phyloP scores from a whole-genome alignment of 1,140 invertebrate genomes.

The Drosophila varians region DNA sequence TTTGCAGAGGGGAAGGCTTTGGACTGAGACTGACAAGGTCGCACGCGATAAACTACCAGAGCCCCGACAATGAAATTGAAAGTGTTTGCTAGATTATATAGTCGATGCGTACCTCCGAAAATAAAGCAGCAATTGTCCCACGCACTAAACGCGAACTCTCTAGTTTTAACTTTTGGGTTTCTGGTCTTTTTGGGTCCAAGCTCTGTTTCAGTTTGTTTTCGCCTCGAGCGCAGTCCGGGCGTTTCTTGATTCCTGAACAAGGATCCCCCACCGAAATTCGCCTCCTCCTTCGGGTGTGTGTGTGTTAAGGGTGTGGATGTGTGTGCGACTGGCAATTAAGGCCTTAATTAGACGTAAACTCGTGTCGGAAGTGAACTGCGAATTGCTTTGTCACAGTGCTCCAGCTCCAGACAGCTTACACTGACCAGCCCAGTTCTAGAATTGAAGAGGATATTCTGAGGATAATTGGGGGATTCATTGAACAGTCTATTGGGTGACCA shows the following conservation, averaged over 20 bases:
- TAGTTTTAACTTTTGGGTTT: constrained; percentile 7
- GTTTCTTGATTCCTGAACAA: background rate
- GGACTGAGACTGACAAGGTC: constrained; percentile 33
- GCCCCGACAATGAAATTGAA: constrained; percentile 43
- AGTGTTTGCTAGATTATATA: constrained; percentile 18
- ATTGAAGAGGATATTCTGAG: background rate
- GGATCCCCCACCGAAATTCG: background rate
- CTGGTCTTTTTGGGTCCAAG: constrained; percentile 5
- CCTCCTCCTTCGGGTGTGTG: background rate
- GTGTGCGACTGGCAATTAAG: constrained; percentile 41
- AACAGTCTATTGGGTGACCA: too few relatives aligned
- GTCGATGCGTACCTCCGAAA: background rate
- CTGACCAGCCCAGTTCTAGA: constrained; percentile 2
- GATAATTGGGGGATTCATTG: background rate
- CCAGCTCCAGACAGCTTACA: constrained; percentile 14
- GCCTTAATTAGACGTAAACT: constrained; percentile 45
- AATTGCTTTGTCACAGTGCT: constrained; percentile 34
- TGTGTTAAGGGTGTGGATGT: background rate
- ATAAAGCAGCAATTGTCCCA: background rate
- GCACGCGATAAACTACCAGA: constrained; percentile 39
- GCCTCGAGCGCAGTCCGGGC: constrained; percentile 41
- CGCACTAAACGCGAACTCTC: constrained; percentile 1
- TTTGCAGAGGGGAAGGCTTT: constrained; percentile 15
- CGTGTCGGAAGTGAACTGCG: constrained; percentile 45
- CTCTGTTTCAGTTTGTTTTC: constrained; percentile 40